Evolutionary conservation across 2,888 invertebrate genomes (phyloP).

Genomic region (Buathra laborator): DNA sequence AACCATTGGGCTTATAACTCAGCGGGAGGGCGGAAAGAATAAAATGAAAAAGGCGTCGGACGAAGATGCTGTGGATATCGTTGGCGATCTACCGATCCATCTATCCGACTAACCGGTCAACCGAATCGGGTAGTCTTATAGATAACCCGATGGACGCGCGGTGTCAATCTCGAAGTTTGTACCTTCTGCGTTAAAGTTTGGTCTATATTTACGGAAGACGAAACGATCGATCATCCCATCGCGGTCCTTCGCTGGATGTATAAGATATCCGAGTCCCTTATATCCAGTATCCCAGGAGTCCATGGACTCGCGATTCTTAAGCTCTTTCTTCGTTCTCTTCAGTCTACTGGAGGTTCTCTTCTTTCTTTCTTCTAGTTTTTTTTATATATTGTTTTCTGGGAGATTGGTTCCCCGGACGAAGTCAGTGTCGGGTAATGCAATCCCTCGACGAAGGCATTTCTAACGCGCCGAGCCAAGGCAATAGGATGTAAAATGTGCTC

Average conservation of each 20-base stretch:
- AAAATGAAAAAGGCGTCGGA: too few relatives aligned
- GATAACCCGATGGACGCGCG: background rate
- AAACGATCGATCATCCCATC: constrained; percentile 77
- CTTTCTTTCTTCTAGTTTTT: constrained; percentile 66
- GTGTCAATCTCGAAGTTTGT: constrained; percentile 29
- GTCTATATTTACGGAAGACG: constrained; percentile 78
- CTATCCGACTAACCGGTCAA: constrained; percentile 14
- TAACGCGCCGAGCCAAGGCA: constrained; percentile 49
- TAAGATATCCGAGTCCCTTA: constrained; percentile 24
- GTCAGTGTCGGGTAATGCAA: constrained; percentile 57
- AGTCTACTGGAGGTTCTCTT: constrained; percentile 36
- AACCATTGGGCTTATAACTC: constrained; percentile 69
- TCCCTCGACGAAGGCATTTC: constrained; percentile 61
- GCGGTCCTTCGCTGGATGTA: constrained; percentile 63
- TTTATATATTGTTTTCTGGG: constrained; percentile 73
- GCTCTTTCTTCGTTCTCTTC: constrained; percentile 18
- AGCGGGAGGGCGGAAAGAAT: background rate
- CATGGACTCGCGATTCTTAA: constrained; percentile 21
- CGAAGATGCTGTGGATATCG: constrained; percentile 37
- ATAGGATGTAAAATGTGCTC: constrained; percentile 63
- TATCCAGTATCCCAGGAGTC: constrained; percentile 19
- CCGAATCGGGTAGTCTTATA: constrained; percentile 17
- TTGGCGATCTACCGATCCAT: background rate
- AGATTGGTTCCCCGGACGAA: constrained; percentile 74
- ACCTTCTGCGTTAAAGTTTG: constrained; percentile 74